Conservation (phyloP, 2,888 invertebrate genomes). For the Embidobia sp. region DNA sequence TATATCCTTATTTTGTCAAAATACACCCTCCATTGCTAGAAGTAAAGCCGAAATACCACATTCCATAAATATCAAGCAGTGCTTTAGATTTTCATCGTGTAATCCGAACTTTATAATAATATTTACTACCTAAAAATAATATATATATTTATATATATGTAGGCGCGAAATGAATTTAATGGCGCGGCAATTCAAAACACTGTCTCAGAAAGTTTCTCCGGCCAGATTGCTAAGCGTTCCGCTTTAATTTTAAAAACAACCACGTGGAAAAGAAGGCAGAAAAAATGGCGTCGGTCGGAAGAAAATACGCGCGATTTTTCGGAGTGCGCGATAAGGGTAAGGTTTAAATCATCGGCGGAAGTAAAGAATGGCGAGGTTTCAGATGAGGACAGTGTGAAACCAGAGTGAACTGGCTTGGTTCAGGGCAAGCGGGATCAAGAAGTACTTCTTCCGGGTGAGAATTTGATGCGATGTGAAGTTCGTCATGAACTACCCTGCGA, state of each 20-base stretch:
- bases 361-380: too few relatives aligned
- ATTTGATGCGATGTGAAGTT: slow-evolving; percentile 78
- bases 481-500: slow-evolving; percentile 80
- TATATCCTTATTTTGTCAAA: too few relatives aligned
- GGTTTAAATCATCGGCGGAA: too few relatives aligned
- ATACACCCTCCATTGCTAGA: too few relatives aligned
- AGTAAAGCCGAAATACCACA: too few relatives aligned
- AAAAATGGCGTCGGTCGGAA: slow-evolving; percentile 11
- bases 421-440: neutral
- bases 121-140: too few relatives aligned
- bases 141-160: too few relatives aligned
- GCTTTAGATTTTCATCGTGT: too few relatives aligned
- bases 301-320: slow-evolving; percentile 23
- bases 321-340: slow-evolving; percentile 15
- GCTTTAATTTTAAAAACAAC: slow-evolving; percentile 19
- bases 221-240: slow-evolving; percentile 3
- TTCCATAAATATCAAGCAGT: too few relatives aligned
- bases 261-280: neutral
- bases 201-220: slow-evolving; percentile 8
- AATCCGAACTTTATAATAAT: too few relatives aligned
- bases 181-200: slow-evolving; percentile 14
- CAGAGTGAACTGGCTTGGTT: too few relatives aligned
- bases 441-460: slow-evolving; percentile 9
- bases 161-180: slow-evolving; percentile 6
- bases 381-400: too few relatives aligned